These are phyloP conservation scores for Siniperca obscura DNA, from an alignment of 2,797 vertebrate genomes.

Conservation along the genomic window DNA sequence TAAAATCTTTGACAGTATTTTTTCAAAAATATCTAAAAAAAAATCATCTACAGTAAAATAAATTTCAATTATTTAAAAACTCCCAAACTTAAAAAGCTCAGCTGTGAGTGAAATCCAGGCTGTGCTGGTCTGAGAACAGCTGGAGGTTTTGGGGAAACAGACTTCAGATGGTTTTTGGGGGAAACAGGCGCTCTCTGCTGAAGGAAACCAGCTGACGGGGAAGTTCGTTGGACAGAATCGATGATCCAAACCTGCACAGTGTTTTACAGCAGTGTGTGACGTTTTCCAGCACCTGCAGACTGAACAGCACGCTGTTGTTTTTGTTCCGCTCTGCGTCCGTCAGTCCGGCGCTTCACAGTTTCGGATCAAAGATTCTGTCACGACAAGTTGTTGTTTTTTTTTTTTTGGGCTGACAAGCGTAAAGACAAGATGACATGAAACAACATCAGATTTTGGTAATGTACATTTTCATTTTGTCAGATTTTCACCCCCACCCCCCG, in stretches of 20 bases:
- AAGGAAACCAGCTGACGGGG: slow-evolving; percentile 29
- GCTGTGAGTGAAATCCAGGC: not conserved
- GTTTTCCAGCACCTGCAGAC: not conserved
- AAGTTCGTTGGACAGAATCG: slow-evolving; percentile 62
- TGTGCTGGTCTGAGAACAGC: not conserved
- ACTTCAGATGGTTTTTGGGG: not conserved
- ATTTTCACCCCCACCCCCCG: not conserved
- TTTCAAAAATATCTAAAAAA: not conserved
- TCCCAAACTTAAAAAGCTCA: not conserved
- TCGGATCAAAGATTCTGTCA: slow-evolving; percentile 69
- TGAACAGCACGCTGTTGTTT: not conserved
- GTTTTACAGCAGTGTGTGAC: not conserved
- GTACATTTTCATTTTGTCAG: slow-evolving; percentile 52
- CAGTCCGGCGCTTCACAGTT: not conserved
- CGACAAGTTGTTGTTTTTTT: slow-evolving; percentile 48
- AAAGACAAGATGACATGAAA: slow-evolving; percentile 68
- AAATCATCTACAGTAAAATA: not conserved
- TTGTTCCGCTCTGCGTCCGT: not conserved
- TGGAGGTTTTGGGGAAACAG: not conserved
- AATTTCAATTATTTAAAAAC: not conserved
- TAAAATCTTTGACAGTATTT: slow-evolving; percentile 12
- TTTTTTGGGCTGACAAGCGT: slow-evolving; percentile 77
- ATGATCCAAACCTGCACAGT: slow-evolving; percentile 36
- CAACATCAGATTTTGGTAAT: slow-evolving; percentile 62
- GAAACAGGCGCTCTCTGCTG: slow-evolving; percentile 24